A percentile compares a stretch with the other conserved stretches of the same genome.
Conservation (phyloP, 1,140 invertebrate genomes). For the Drosophila serrata region DNA sequence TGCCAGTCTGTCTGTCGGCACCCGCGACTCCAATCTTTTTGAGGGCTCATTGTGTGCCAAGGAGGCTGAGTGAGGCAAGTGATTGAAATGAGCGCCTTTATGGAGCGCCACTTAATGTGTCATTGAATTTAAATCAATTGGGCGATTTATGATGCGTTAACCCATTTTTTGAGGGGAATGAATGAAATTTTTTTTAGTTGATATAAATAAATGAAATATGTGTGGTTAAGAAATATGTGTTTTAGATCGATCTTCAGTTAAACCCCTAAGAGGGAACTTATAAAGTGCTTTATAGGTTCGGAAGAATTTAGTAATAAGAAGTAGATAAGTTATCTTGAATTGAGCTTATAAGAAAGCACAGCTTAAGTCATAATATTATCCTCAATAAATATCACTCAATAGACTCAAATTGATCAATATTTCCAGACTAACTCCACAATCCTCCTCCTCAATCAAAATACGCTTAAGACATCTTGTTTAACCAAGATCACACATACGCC, state of each 20-base stretch:
- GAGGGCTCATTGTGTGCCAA: constrained; percentile 31
- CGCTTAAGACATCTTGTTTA: constrained; percentile 16
- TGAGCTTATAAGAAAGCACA: too few species aligned
- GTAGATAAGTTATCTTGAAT: not conserved
- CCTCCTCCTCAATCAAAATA: not conserved
- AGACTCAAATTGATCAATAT: not conserved
- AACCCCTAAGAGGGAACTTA: not conserved
- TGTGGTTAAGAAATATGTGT: too few species aligned
- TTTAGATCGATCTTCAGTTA: not conserved
- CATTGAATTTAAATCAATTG: constrained; percentile 73
- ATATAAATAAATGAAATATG: not conserved
- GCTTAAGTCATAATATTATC: not conserved
- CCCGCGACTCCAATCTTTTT: constrained; percentile 16
- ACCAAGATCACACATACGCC: constrained; percentile 35
- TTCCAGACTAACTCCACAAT: not conserved
- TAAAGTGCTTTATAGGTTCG: not conserved
- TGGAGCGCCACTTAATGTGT: constrained; percentile 76
- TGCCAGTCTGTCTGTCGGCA: constrained; percentile 25
- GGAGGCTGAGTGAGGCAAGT: constrained; percentile 45
- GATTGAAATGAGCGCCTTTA: constrained; percentile 77
- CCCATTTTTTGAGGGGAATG: not conserved
- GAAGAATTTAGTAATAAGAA: not conserved
- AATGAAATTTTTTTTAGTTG: not conserved
- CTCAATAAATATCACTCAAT: not conserved
- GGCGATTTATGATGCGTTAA: constrained; percentile 5